Percentiles rank a stretch among this genome's conserved stretches.
These are phyloP conservation scores for Monochamus alternatus DNA, from an alignment of 2,888 invertebrate genomes.

Conservation along the genomic window DNA sequence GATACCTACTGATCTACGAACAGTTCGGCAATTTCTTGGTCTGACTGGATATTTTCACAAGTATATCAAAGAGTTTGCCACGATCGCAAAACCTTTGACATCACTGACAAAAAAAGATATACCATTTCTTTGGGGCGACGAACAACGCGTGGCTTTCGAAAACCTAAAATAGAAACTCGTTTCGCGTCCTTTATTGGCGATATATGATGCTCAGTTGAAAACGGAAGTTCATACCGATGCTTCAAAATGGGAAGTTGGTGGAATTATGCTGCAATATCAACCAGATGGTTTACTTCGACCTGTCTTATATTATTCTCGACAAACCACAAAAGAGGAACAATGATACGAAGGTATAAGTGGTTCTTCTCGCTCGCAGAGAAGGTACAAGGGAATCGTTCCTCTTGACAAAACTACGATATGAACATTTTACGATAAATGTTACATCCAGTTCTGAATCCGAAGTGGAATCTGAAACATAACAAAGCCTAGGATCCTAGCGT, in stretches of 20 bases:
- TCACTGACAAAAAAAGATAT: conserved; percentile 43
- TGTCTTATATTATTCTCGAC: neutral
- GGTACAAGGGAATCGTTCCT: too few relatives aligned
- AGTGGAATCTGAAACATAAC: too few relatives aligned
- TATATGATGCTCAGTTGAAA: conserved; percentile 43
- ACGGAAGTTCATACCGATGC: conserved; percentile 50
- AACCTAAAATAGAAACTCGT: neutral
- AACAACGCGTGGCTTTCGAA: conserved; percentile 10
- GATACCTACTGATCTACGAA: conserved; percentile 50
- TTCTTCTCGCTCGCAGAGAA: too few relatives aligned
- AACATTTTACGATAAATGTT: too few relatives aligned
- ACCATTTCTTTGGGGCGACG: conserved; percentile 5
- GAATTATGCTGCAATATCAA: conserved; percentile 29
- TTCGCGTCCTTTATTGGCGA: conserved; percentile 43
- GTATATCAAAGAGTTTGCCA: conserved; percentile 48
- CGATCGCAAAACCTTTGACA: conserved; percentile 46
- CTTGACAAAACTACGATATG: too few relatives aligned
- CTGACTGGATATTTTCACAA: conserved; percentile 52
- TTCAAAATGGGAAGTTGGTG: conserved; percentile 37
- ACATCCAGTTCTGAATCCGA: neutral
- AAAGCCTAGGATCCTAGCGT: neutral
- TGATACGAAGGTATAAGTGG: neutral
- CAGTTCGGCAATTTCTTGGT: conserved; percentile 52
- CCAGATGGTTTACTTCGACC: neutral
- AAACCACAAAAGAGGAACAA: conserved; percentile 15